Percentiles rank a stretch among this genome's conserved stretches.
These are phyloP conservation scores for Microcebus tavaratra DNA, from an alignment of 2,113 vertebrate species.

Conservation along the genomic window DNA sequence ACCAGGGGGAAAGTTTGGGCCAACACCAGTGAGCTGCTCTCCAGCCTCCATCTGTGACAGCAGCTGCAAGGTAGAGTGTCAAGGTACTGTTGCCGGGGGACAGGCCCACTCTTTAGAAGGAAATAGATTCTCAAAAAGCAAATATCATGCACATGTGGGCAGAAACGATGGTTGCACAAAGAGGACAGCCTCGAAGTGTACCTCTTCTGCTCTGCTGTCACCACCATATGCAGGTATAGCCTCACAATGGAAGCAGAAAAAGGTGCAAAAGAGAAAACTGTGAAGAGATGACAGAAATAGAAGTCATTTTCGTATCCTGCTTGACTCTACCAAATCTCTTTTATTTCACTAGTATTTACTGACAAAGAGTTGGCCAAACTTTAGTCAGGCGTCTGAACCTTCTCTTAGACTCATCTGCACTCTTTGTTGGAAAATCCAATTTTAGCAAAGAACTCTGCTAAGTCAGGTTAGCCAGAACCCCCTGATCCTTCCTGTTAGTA, in stretches of 20 bases:
- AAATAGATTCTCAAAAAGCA: background rate
- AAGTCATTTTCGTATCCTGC: background rate
- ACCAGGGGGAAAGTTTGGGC: background rate
- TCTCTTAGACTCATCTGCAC: background rate
- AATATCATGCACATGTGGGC: background rate
- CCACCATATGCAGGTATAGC: background rate
- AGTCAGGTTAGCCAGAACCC: background rate
- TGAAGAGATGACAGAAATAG: background rate
- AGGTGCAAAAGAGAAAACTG: background rate
- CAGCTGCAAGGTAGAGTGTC: accelerated
- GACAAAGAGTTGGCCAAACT: background rate
- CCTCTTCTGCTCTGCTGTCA: background rate
- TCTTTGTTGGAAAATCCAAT: background rate
- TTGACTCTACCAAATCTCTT: background rate
- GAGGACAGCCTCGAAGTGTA: background rate
- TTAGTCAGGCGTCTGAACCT: background rate
- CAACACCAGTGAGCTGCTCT: accelerated
- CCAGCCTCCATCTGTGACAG: accelerated
- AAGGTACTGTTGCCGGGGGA: background rate
- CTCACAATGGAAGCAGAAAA: background rate
- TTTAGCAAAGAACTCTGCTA: background rate
- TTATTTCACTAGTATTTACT: background rate
- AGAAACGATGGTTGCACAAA: accelerated
- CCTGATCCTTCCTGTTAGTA: background rate
- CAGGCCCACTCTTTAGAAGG: background rate